Evolutionary conservation across 2,113 vertebrate species (phyloP).

Genomic region (Charina bottae): DNA sequence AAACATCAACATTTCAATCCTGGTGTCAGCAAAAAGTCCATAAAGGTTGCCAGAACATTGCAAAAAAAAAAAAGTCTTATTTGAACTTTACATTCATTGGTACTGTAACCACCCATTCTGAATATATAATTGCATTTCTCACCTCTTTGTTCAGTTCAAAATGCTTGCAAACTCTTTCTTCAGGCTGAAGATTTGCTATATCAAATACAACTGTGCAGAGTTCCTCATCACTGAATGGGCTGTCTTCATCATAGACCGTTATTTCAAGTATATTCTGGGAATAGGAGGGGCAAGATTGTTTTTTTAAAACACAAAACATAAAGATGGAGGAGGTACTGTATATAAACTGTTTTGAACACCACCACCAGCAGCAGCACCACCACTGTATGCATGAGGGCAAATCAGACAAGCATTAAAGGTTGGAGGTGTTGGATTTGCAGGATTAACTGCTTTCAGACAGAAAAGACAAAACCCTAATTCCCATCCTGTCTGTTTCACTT

Average conservation of each 20-base stretch:
- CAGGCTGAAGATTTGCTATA: slow-evolving; percentile 70
- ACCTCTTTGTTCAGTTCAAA: slow-evolving; percentile 62
- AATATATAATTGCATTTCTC: neutral
- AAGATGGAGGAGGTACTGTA: no score
- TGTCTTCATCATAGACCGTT: slow-evolving; percentile 73
- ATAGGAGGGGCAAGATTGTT: neutral
- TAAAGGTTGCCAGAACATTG: no score
- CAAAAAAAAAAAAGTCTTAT: no score
- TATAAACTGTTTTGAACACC: neutral
- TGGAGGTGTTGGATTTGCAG: neutral
- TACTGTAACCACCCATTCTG: neutral
- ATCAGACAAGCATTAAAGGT: neutral
- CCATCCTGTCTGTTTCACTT: neutral
- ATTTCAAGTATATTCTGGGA: slow-evolving; percentile 77
- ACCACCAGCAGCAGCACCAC: neutral
- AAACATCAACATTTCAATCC: no score
- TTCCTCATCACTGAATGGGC: slow-evolving; percentile 60
- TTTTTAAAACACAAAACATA: neutral
- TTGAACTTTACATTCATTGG: neutral
- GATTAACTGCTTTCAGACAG: neutral
- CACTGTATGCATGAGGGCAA: neutral
- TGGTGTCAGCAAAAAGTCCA: no score
- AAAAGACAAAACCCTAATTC: neutral
- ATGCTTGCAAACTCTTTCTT: slow-evolving; percentile 59
- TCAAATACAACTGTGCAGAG: slow-evolving; percentile 74